Conservation (phyloP, 2,797 vertebrate species). For the Pseudochirops cupreus region DNA sequence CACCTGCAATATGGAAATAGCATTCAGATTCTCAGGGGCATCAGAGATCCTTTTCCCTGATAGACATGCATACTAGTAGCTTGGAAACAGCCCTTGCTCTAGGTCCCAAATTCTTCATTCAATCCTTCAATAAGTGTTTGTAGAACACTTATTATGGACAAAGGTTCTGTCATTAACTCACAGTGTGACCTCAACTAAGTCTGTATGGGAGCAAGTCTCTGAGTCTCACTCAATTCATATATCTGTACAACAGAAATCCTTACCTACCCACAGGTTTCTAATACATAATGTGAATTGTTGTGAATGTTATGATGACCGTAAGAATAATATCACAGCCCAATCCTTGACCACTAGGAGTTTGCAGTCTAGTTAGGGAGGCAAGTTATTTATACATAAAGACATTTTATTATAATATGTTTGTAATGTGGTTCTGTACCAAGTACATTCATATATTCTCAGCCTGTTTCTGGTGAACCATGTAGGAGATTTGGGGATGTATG, state of each 20-base stretch:
- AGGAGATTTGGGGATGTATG: neutral
- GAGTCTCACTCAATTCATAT: neutral
- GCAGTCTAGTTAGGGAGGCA: neutral
- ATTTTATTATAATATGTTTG: neutral
- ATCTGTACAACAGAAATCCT: neutral
- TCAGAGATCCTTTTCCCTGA: neutral
- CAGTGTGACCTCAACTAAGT: neutral
- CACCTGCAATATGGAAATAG: neutral
- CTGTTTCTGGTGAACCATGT: neutral
- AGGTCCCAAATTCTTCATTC: neutral
- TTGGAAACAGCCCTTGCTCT: neutral
- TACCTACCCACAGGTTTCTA: neutral
- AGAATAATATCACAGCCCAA: neutral
- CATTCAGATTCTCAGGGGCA: neutral
- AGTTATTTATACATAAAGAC: neutral
- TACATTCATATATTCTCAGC: neutral
- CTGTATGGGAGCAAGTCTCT: neutral
- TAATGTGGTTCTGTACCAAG: neutral
- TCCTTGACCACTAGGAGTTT: neutral
- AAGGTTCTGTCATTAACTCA: neutral
- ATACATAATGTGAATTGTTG: neutral
- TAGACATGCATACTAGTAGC: neutral
- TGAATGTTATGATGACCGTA: neutral
- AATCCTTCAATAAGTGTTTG: neutral
- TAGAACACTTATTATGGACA: neutral